A percentile compares a stretch with the other conserved stretches of the same genome.
Conservation (phyloP, 2,888 invertebrate species). For the Latheticus oryzae region DNA sequence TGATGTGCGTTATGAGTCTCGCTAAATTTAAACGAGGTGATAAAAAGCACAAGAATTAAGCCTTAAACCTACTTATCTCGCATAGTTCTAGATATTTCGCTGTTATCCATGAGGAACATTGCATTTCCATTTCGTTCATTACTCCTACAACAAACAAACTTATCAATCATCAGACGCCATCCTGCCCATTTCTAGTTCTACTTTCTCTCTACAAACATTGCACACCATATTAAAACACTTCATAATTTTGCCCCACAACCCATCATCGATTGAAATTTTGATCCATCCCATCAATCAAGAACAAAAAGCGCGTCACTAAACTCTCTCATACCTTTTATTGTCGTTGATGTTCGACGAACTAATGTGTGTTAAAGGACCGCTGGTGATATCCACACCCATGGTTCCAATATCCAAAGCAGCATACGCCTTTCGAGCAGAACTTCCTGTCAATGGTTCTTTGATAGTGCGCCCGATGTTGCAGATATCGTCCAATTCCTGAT, state of each 20-base stretch:
- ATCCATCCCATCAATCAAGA: constrained; percentile 33
- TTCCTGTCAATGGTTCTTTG: constrained; percentile 62
- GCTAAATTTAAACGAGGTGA: constrained; percentile 2
- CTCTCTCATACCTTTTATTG: constrained; percentile 66
- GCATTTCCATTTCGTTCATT: constrained; percentile 57
- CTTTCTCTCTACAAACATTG: constrained; percentile 18
- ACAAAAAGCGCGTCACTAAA: constrained; percentile 2
- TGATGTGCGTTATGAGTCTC: constrained; percentile 39
- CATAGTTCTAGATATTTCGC: constrained; percentile 34
- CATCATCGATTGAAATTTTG: constrained; percentile 12
- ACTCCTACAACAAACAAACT: constrained; percentile 55
- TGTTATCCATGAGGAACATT: constrained; percentile 46
- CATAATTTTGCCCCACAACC: constrained; percentile 21
- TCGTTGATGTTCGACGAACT: constrained; percentile 64
- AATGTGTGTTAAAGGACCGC: constrained; percentile 69
- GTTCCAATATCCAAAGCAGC: constrained; percentile 76
- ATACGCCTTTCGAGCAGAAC: constrained; percentile 73
- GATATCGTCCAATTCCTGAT: constrained; percentile 72
- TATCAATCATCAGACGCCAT: constrained; percentile 17
- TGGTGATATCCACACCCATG: constrained; percentile 77
- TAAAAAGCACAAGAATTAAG: constrained; percentile 28
- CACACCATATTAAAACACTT: constrained; percentile 44
- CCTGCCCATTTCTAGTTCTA: constrained; percentile 8
- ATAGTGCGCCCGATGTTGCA: constrained; percentile 70
- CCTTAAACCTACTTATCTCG: constrained; percentile 42